These are phyloP conservation scores for Brachyistius frenatus DNA, from an alignment of 2,113 vertebrate genomes.

Conservation along the genomic window DNA sequence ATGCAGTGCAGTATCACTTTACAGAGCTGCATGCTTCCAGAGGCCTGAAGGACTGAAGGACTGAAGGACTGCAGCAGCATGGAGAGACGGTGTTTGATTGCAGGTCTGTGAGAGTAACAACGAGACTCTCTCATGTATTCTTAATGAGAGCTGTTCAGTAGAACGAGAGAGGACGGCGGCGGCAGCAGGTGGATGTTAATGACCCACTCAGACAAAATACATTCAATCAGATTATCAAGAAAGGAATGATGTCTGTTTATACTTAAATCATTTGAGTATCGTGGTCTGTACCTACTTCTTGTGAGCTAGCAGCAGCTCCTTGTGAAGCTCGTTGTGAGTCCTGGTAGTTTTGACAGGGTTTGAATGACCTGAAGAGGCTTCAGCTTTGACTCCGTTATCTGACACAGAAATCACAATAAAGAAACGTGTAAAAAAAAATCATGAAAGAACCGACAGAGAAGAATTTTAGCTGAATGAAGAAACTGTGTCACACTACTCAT, in stretches of 20 bases:
- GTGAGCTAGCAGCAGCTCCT: conserved; percentile 81
- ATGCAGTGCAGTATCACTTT: conserved; percentile 42
- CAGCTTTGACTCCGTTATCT: conserved; percentile 64
- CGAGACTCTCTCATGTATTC: conserved; percentile 67
- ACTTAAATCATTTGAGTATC: too few species aligned
- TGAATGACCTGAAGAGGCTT: conserved; percentile 36
- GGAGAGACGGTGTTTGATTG: conserved; percentile 72
- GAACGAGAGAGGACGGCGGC: conserved; percentile 22
- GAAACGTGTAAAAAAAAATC: too few species aligned
- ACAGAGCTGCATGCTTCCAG: conserved; percentile 35
- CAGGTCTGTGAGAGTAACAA: conserved; percentile 45
- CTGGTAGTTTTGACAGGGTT: conserved; percentile 68
- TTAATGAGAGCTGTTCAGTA: conserved; percentile 63
- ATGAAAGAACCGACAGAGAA: too few species aligned
- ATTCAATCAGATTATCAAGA: too few species aligned
- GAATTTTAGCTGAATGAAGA: too few species aligned
- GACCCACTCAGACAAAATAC: too few species aligned
- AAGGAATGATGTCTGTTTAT: too few species aligned
- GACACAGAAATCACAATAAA: neutral
- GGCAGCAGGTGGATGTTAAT: too few species aligned
- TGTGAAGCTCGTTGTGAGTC: conserved; percentile 82
- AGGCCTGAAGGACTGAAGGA: too few species aligned
- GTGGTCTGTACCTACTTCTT: conserved; percentile 71
- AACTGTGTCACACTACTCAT: too few species aligned
- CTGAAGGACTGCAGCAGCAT: conserved; percentile 38